Evolutionary conservation across 2,797 vertebrate species (phyloP), one percentile per base, ranked within the genome.

Genomic region (Clarias pachynema): DNA sequence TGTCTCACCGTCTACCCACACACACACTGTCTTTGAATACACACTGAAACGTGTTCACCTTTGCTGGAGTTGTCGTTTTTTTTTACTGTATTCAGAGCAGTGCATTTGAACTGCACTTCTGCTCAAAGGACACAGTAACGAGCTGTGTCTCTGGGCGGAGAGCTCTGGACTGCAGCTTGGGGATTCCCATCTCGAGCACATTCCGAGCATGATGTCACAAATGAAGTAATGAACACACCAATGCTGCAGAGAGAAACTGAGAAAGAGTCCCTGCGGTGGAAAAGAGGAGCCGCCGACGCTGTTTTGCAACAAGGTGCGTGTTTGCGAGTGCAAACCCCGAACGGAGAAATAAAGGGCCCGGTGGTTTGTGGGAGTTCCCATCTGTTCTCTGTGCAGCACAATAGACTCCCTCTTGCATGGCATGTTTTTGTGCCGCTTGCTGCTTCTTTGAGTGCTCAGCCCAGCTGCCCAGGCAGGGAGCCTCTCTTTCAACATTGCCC

Each of bases 371-470:
- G 89, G 90, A 86, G 90, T 89, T 89, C 83, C 91, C 90, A 90
- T 92, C 91, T 92, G 91, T 91, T 91, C 90, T 68, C 79, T 82
- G 68, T 63, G 63, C 82, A 82, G 89, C 87, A 92, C 91, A 91
- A 90, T 90, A 89, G 88, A 59, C 88, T 91, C 86, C 87, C 87
- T 92, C 91, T 90, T 90, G 89, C 91, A 88, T 91, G 89, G 89
- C 91, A 90, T 92, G 91, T 91, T 91, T 90, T 89, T 91, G 88
- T 91, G 89, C 86, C 80, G 84, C 90, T 92, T 69, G 72, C 86
- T 31, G 81, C 74, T 88, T 1, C 86, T 70, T 81, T 81, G 86
- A 86, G 85, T 85, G 82, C 34, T 16, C 68, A 80, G 83, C 81
- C 84, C 69, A 75, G 66, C 26, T 70, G 87, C 79, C 63, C 81